A percentile compares a stretch with the other conserved stretches of the same genome.
These are phyloP conservation scores for Atethmia centrago DNA, from an alignment of 2,888 invertebrate species.

Conservation along the genomic window DNA sequence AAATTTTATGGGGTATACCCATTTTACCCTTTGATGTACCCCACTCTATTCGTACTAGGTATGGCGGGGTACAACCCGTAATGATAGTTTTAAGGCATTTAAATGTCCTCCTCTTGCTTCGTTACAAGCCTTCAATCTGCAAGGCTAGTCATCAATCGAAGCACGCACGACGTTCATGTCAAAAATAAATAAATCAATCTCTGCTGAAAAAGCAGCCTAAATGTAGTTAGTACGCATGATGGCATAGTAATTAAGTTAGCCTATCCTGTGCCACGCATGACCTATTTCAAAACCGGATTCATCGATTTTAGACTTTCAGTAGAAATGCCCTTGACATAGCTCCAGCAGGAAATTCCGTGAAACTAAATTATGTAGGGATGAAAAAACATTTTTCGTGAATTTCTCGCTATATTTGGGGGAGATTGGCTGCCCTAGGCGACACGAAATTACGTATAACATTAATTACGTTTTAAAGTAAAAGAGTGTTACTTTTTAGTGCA, in stretches of 20 bases:
- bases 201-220: neutral
- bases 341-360: neutral
- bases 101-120: too few species aligned
- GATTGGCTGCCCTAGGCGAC: slow-evolving; percentile 26
- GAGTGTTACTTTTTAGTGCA: neutral
- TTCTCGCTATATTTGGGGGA: neutral
- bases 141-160: too few species aligned
- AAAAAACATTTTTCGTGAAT: slow-evolving; percentile 4
- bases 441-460: neutral
- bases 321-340: slow-evolving; percentile 24
- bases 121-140: too few species aligned
- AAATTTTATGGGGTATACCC: too few species aligned
- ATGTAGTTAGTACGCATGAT: neutral
- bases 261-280: slow-evolving; percentile 13
- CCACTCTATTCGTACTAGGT: too few species aligned
- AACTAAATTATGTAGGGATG: slow-evolving; percentile 22
- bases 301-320: slow-evolving; percentile 22
- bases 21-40: too few species aligned
- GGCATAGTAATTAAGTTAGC: slow-evolving; percentile 7
- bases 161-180: too few species aligned
- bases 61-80: too few species aligned
- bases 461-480: neutral
- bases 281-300: slow-evolving; percentile 26
- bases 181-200: neutral
- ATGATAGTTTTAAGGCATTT: too few species aligned